Evolutionary conservation across 2,797 vertebrate genomes (phyloP).

Genomic region (Sebastes steindachneri): DNA sequence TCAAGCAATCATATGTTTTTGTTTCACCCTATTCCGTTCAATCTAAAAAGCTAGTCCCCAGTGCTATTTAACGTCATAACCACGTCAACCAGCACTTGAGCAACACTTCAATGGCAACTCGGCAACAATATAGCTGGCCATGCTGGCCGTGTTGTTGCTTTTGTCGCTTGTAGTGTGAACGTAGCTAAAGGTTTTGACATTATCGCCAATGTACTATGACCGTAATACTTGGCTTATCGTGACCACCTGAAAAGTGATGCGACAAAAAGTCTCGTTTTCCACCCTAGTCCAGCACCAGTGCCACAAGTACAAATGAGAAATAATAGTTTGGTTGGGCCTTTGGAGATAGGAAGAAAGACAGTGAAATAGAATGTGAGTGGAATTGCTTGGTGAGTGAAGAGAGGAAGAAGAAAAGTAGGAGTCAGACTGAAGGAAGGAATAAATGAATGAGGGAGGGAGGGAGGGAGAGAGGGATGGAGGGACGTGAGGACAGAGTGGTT

Average conservation of each 20-base stretch:
- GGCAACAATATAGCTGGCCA: too few species aligned
- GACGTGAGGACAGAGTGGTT: slow-evolving; percentile 30
- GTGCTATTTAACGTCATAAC: too few species aligned
- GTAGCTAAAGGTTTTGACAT: background rate
- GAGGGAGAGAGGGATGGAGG: background rate
- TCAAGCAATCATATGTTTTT: too few species aligned
- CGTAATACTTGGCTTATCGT: background rate
- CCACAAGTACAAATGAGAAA: slow-evolving; percentile 4
- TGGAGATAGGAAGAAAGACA: slow-evolving; percentile 36
- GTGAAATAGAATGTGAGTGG: background rate
- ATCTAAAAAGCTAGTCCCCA: too few species aligned
- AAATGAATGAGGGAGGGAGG: slow-evolving; percentile 15
- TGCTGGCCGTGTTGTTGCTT: too few species aligned
- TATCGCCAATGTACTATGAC: background rate
- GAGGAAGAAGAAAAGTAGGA: background rate
- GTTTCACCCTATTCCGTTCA: too few species aligned
- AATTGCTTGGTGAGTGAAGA: slow-evolving; percentile 13
- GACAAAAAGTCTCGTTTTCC: background rate
- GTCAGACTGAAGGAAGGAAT: background rate
- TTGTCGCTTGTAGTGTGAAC: too few species aligned
- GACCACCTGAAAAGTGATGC: background rate
- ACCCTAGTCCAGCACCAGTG: background rate
- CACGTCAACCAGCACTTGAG: too few species aligned
- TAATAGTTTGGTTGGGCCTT: slow-evolving; percentile 34
- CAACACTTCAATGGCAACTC: too few species aligned